Conservation (phyloP, 1,140 invertebrate genomes). For the Arctopsyche grandis region DNA sequence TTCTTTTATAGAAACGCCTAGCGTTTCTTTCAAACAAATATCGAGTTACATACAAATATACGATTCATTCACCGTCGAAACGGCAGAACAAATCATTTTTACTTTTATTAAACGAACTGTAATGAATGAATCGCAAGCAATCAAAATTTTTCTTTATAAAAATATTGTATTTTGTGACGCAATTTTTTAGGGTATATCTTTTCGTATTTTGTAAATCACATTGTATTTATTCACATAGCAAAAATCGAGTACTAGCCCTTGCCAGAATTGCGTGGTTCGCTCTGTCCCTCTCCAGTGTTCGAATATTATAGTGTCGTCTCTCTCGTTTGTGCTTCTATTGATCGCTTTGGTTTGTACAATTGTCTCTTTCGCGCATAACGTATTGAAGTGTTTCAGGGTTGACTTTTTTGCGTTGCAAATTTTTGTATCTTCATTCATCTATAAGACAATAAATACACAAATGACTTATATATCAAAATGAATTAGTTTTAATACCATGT, state of each 20-base stretch:
- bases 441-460: no score
- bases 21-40: no score
- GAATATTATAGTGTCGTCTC: background rate
- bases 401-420: slow-evolving; percentile 11
- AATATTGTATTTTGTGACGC: no score
- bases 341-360: slow-evolving; percentile 42
- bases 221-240: background rate
- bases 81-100: no score
- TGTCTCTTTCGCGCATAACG: slow-evolving; percentile 41
- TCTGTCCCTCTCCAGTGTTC: background rate
- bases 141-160: no score
- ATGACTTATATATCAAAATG: no score
- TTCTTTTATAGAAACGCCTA: no score
- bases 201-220: background rate
- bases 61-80: no score
- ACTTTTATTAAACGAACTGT: no score
- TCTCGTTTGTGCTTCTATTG: slow-evolving; percentile 33
- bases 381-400: slow-evolving; percentile 39
- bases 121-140: no score
- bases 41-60: no score
- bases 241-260: slow-evolving; percentile 3
- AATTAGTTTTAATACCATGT: background rate
- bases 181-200: background rate
- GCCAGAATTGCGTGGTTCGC: background rate
- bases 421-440: background rate